These are phyloP conservation scores for Lepidothrix coronata DNA, from an alignment of 2,113 vertebrate species.

Conservation along the genomic window DNA sequence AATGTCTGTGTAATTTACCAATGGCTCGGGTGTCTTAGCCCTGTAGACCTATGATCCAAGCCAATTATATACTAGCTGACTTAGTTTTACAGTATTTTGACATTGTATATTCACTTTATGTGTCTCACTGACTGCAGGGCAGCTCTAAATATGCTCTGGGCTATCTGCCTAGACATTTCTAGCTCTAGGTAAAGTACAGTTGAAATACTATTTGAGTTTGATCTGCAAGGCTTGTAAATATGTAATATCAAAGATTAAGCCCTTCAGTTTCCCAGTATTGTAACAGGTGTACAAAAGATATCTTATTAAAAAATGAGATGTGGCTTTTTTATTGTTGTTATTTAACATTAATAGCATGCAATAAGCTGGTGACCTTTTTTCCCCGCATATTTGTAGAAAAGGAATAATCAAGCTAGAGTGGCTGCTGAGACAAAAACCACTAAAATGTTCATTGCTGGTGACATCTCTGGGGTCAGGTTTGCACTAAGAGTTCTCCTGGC, in stretches of 20 bases:
- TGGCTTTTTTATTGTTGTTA: not conserved
- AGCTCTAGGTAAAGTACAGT: constrained; percentile 74
- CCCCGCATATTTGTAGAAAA: not conserved
- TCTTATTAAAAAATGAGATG: not conserved
- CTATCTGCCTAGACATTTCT: constrained; percentile 69
- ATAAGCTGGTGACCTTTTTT: not conserved
- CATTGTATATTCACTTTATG: constrained; percentile 63
- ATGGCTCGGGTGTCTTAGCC: not conserved
- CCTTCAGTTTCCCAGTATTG: not conserved
- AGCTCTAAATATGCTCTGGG: constrained; percentile 67
- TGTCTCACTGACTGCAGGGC: constrained; percentile 66
- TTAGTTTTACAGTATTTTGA: constrained; percentile 68
- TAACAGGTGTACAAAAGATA: constrained; percentile 32
- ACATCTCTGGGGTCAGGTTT: not conserved
- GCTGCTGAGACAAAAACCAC: not conserved
- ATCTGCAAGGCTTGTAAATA: constrained; percentile 60
- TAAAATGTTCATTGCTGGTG: not conserved
- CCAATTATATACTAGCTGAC: constrained; percentile 67
- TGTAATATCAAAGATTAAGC: constrained; percentile 62
- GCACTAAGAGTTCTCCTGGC: not conserved
- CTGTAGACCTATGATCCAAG: constrained; percentile 53
- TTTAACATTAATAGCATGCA: not conserved
- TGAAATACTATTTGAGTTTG: constrained; percentile 66
- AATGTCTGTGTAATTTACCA: constrained; percentile 47
- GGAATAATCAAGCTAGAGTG: not conserved